A percentile compares a stretch with the other conserved stretches of the same genome.
These are phyloP conservation scores for Muscidifurax raptorellus DNA, from an alignment of 1,140 invertebrate species.

Conservation along the genomic window DNA sequence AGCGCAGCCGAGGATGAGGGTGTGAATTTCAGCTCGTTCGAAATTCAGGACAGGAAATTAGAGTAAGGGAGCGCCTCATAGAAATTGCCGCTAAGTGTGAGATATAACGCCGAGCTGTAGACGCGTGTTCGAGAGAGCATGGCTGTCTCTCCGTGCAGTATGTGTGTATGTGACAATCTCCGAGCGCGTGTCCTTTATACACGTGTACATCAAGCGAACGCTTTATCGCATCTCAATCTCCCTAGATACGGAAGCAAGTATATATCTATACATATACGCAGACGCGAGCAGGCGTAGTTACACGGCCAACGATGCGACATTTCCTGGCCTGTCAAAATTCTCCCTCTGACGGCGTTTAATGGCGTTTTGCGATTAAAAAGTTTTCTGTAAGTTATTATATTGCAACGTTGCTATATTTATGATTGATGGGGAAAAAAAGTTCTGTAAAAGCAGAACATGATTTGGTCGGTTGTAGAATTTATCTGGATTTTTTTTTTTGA, in stretches of 20 bases:
- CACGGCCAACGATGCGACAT: not conserved
- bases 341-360: not conserved
- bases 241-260: slow-evolving; percentile 31
- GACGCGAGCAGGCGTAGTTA: not conserved
- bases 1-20: slow-evolving; percentile 41
- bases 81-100: slow-evolving; percentile 74
- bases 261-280: not conserved
- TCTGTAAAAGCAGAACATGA: too few species aligned
- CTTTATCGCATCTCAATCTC: slow-evolving; percentile 39
- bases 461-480: too few species aligned
- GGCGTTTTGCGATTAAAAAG: too few species aligned
- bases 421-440: too few species aligned
- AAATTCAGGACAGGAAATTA: slow-evolving; percentile 77
- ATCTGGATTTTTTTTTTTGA: too few species aligned
- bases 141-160: not conserved
- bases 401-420: too few species aligned
- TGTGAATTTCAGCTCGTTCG: slow-evolving; percentile 72
- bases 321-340: not conserved
- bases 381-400: too few species aligned
- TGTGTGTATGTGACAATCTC: not conserved
- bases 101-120: slow-evolving; percentile 65
- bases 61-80: slow-evolving; percentile 67
- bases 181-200: slow-evolving; percentile 27
- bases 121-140: not conserved
- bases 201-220: not conserved